Conservation (phyloP, 2,113 vertebrate genomes). For the Plecturocebus donacophilus region DNA sequence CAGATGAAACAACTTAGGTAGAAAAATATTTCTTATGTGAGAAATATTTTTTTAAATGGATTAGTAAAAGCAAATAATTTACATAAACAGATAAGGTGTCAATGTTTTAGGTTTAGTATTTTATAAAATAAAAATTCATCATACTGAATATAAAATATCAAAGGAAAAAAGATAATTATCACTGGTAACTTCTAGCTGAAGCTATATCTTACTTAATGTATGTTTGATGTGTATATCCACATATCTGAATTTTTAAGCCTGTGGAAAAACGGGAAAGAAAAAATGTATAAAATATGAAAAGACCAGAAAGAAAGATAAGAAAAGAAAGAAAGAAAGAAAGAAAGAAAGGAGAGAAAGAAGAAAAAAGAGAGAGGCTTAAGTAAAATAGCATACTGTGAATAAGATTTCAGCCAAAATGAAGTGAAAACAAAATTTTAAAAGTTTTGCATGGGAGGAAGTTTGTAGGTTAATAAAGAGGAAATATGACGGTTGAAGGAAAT, state of each 20-base stretch:
- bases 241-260: neutral
- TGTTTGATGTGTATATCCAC: neutral
- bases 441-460: neutral
- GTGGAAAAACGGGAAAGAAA: neutral
- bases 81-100: neutral
- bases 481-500: neutral
- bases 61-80: neutral
- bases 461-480: neutral
- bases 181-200: neutral
- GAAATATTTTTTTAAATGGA: neutral
- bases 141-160: neutral
- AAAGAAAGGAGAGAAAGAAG: neutral
- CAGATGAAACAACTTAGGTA: neutral
- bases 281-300: neutral
- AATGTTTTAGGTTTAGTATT: neutral
- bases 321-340: accelerated
- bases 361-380: too few species aligned
- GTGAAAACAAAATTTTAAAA: neutral
- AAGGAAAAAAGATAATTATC: neutral
- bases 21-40: neutral
- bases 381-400: neutral
- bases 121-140: neutral
- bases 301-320: too few species aligned
- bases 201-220: neutral
- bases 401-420: neutral